Conservation (phyloP, 1,140 invertebrate genomes). For the Scaptomyza hsui region DNA sequence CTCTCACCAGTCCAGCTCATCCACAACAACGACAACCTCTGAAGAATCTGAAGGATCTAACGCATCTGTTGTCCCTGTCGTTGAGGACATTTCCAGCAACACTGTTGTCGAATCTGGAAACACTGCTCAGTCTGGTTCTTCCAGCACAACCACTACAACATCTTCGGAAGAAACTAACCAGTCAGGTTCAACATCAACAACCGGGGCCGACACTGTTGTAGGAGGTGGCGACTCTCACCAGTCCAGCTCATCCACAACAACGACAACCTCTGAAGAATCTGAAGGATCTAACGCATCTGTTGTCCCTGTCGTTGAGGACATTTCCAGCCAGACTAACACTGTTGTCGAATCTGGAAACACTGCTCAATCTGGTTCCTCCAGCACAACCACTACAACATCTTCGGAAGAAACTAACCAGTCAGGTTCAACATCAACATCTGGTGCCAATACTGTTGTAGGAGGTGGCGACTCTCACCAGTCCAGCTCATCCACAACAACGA, state of each 20-base stretch:
- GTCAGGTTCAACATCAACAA: no score
- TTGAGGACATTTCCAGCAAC: neutral
- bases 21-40: neutral
- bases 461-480: conserved; percentile 1
- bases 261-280: conserved; percentile 21
- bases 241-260: conserved; percentile 14
- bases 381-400: no score
- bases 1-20: conserved; percentile 7
- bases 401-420: no score
- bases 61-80: no score
- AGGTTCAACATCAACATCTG: no score
- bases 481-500: neutral
- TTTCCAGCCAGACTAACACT: neutral
- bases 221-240: neutral
- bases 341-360: neutral
- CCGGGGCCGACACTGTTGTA: no score
- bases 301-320: neutral
- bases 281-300: neutral
- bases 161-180: no score
- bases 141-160: no score
- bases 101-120: neutral
- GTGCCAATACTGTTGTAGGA: neutral
- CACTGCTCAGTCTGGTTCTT: neutral
- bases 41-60: neutral
- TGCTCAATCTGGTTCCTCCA: conserved; percentile 14